Conservation (phyloP, 2,113 vertebrate genomes). For the Zosterops borbonicus region DNA sequence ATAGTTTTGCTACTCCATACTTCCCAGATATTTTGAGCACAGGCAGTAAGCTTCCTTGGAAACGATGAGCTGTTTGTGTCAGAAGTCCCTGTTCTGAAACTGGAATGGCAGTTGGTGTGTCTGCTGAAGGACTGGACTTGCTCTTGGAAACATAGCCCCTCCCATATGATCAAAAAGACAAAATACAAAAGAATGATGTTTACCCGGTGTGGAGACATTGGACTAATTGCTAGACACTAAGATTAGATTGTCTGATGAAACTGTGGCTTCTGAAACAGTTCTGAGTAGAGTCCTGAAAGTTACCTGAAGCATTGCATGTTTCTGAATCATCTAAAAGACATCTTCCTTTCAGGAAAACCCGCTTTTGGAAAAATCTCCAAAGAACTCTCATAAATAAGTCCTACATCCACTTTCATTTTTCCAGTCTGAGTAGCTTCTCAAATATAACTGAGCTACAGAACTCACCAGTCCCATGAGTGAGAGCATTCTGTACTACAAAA, state of each 20-base stretch:
- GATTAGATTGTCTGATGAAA: not conserved
- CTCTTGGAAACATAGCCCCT: not conserved
- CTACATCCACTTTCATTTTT: not conserved
- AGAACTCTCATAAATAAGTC: not conserved
- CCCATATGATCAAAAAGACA: not conserved
- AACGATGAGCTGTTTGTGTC: not conserved
- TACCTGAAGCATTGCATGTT: not conserved
- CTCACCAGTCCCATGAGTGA: not conserved
- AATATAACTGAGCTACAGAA: not conserved
- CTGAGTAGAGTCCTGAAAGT: not conserved
- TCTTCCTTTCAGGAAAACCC: not conserved
- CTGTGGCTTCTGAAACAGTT: not conserved
- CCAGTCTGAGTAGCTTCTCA: not conserved
- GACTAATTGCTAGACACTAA: not conserved
- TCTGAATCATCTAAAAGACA: not conserved
- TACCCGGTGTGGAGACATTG: not conserved
- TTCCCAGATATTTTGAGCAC: slow-evolving; percentile 18
- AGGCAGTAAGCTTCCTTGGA: slow-evolving; percentile 25
- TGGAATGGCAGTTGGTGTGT: not conserved
- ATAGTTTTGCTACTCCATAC: not conserved
- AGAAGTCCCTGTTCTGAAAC: not conserved
- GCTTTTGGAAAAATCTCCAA: not conserved
- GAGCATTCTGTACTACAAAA: not conserved
- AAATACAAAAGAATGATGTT: not conserved
- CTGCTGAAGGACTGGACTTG: not conserved